Evolutionary conservation across 2,797 vertebrate species (phyloP), one percentile per base, ranked within the genome.

Genomic region (Neomorphus geoffroyi): DNA sequence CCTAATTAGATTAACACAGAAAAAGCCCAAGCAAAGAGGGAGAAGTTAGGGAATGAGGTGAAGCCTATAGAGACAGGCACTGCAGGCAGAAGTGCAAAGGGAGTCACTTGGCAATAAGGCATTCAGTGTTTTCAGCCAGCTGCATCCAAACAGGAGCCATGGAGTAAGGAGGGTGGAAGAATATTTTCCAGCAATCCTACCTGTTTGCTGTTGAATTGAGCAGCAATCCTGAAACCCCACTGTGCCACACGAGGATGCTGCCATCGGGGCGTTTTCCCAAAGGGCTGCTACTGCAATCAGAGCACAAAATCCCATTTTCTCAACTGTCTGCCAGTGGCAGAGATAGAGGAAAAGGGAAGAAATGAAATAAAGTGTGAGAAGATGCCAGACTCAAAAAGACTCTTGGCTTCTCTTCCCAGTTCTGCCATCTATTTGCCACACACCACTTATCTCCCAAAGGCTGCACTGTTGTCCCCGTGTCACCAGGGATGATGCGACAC

Each of bases 231-330:
- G 28, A 41, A 78, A 57, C 13, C 32, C 21, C 35, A 11, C 64
- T 0, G 0, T 3, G 24, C 43, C 7, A 7, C 26, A 2, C 0
- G 0, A 3, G 43, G 45, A 15, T 7, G 0, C 53, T 74, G 33
- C 2, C 3, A 69, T 37, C 7, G 6, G 22, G 13, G 13, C 0
- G 0, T 48, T 60, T 24, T 56, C 86, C 30, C 1, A 64, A 35
- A 53, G 45, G 32, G 13, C 21, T 66, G n/a, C 80, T 61, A 10
- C 72, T 77, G 65, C 61, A 71, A 22, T 37, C 56, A 57, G 51
- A 66, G 58, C n/a, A 64, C 57, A 83, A 83, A 93, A 35, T 35
- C 46, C 19, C 32, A 5, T 72, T 88, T 94, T 37, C 51, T 67
- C 54, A 17, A 11, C 65, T 17, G 17, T 14, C 39, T 82, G 32